Evolutionary conservation across 1,140 invertebrate genomes (phyloP), one percentile per base, ranked within the genome.

Genomic region (Copidosoma floridanum): DNA sequence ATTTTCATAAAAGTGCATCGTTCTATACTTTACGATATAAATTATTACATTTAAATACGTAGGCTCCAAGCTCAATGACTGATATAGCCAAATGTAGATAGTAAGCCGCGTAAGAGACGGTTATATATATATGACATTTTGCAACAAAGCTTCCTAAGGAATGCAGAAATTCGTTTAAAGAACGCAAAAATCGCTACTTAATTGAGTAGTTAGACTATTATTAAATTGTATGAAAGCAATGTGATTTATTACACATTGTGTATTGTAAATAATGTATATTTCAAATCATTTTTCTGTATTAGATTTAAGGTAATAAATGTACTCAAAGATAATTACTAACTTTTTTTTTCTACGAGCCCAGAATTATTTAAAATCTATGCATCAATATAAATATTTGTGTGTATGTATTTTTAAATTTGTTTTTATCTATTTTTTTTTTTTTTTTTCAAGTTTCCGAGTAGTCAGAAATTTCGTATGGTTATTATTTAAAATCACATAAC

Each of bases 1-100:
- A 35, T 24, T 24, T 35, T 37, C 26, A 21, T 43, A 21, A 44
- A n/a, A n/a, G n/a, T n/a, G n/a, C n/a, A n/a, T n/a, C n/a, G n/a
- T n/a, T n/a, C n/a, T n/a, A n/a, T n/a, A n/a, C n/a, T n/a, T n/a
- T n/a, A n/a, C n/a, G n/a, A n/a, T n/a, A n/a, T n/a, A n/a, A n/a
- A n/a, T n/a, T n/a, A n/a, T 52, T 50, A 41, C 29, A 43, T 40
- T 32, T 44, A 58, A 51, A 23, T 2, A 14, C 24, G 32, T 53
- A 59, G 18, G 35, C 47, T 63, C 16, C 60, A 68, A 70, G 65
- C 61, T 61, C 53, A 65, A 68, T 64, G 74, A 76, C 72, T 74
- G 74, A 76, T 71, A 38, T 70, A 74, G 69, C 71, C 74, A 74
- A 75, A 74, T 75, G 64, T 73, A 73, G 64, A 68, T 66, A 61